These are phyloP conservation scores for Alca torda DNA, from an alignment of 2,797 vertebrate species.

Conservation along the genomic window DNA sequence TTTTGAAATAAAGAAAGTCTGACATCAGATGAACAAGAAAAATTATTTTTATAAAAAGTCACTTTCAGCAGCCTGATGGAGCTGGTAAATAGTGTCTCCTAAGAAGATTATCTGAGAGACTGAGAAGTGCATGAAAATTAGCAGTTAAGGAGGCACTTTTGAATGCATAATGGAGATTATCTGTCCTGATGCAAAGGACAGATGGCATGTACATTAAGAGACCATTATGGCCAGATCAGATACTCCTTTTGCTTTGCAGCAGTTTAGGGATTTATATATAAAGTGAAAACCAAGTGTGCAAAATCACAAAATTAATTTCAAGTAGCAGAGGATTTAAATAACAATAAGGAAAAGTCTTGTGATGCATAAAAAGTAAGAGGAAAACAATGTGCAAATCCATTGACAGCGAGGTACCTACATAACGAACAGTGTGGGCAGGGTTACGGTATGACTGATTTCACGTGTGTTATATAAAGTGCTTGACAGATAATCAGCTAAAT, in stretches of 20 bases:
- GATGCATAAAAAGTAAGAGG: neutral
- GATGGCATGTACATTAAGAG: neutral
- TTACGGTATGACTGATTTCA: neutral
- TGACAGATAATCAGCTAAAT: neutral
- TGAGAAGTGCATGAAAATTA: neutral
- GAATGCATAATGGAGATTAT: constrained; percentile 23
- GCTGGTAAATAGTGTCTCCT: neutral
- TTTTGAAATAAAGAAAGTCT: neutral
- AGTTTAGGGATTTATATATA: neutral
- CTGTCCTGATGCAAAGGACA: neutral
- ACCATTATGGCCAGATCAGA: neutral
- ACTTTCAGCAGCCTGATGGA: neutral
- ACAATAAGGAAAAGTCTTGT: neutral
- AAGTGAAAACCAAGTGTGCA: neutral
- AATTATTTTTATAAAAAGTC: neutral
- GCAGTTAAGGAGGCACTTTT: constrained; percentile 20
- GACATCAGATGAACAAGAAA: neutral
- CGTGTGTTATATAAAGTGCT: neutral
- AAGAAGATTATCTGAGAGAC: neutral
- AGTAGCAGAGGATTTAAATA: neutral
- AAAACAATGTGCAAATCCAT: neutral
- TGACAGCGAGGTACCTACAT: neutral
- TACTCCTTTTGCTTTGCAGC: neutral
- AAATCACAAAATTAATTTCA: neutral
- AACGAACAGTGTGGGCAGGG: neutral